phyloP scores from a whole-genome alignment of 2,888 invertebrate species.

The Lasioglossum leucozonium region DNA sequence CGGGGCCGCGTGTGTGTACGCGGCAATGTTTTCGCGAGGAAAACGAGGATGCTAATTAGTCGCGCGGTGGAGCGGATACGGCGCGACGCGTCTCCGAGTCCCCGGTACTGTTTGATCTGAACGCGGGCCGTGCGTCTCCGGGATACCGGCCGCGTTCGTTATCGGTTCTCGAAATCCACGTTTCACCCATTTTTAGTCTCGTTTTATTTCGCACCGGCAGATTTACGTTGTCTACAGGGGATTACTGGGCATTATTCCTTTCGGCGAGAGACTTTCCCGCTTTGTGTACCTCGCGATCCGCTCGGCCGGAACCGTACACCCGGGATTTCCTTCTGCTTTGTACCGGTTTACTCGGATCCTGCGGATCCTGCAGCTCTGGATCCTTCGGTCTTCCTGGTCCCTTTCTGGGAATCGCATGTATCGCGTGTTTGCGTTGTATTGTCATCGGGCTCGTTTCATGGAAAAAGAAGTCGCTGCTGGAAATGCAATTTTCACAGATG shows the following conservation, averaged over 20 bases:
- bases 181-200: too few relatives aligned
- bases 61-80: constrained; percentile 13
- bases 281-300: constrained; percentile 1
- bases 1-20: constrained; percentile 16
- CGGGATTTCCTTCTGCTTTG: background rate
- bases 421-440: background rate
- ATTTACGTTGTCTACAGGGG: constrained; percentile 15
- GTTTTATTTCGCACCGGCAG: background rate
- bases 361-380: background rate
- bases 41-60: constrained; percentile 64
- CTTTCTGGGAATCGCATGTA: background rate
- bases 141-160: background rate
- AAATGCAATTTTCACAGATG: background rate
- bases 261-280: background rate
- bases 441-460: background rate
- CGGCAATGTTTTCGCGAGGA: constrained; percentile 52
- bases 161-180: background rate
- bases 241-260: constrained; percentile 10
- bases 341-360: background rate
- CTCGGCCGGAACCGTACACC: background rate
- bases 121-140: background rate
- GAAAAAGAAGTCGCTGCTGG: background rate
- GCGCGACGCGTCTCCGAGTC: background rate
- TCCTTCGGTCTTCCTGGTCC: background rate
- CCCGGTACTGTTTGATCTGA: background rate